phyloP scores from a whole-genome alignment of 2,113 vertebrate genomes.

The Phycodurus eques region DNA sequence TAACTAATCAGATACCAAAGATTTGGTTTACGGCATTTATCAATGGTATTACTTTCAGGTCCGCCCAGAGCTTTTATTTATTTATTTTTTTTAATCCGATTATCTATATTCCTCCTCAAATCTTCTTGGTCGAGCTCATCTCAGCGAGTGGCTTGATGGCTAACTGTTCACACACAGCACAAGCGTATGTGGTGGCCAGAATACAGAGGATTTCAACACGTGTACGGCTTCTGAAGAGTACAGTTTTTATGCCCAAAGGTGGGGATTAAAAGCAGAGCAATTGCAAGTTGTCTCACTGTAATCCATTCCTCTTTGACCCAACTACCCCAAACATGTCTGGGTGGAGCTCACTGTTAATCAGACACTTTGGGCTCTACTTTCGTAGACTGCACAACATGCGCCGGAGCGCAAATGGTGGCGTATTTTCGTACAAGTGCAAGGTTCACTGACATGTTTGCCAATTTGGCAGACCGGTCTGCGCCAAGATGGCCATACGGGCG shows the following conservation, averaged over 20 bases:
- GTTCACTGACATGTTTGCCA: no score
- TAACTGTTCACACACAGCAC: conserved; percentile 39
- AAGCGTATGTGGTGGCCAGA: conserved; percentile 46
- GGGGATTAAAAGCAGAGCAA: conserved; percentile 35
- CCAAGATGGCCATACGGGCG: no score
- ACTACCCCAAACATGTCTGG: conserved; percentile 37
- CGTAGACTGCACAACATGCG: no score
- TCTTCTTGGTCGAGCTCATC: conserved; percentile 59
- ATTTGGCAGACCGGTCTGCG: no score
- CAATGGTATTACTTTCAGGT: conserved; percentile 45
- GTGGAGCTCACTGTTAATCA: conserved; percentile 46
- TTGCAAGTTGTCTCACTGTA: conserved; percentile 41
- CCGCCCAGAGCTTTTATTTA: conserved; percentile 41
- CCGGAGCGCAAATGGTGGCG: no score
- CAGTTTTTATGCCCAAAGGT: conserved; percentile 14
- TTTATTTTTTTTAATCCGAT: conserved; percentile 62
- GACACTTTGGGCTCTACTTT: background rate
- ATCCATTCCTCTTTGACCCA: conserved; percentile 58
- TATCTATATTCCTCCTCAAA: conserved; percentile 38
- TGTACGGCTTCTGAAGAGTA: conserved; percentile 16
- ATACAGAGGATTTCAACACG: conserved; percentile 37
- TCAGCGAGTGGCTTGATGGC: conserved; percentile 42
- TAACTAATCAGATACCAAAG: conserved; percentile 51
- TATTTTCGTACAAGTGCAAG: no score
- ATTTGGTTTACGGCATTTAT: conserved; percentile 56